These are phyloP conservation scores for Ostrea edulis DNA, from an alignment of 1,140 invertebrate genomes.

Conservation along the genomic window DNA sequence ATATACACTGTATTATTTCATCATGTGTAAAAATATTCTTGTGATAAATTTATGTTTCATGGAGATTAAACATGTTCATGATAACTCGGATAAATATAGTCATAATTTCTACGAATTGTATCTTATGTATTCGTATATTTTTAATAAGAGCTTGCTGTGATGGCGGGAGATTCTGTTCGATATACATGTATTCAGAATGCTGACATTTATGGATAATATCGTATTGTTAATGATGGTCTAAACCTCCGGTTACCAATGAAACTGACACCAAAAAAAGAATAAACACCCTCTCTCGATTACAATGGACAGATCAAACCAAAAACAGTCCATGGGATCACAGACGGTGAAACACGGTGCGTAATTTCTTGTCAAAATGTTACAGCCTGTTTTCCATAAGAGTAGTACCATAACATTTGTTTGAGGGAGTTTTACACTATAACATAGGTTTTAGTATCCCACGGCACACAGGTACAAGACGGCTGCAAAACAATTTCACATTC, in stretches of 20 bases:
- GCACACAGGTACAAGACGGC: background rate
- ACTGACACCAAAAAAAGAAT: background rate
- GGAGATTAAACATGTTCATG: no score
- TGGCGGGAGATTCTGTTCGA: no score
- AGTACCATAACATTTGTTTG: background rate
- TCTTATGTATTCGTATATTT: no score
- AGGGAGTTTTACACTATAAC: background rate
- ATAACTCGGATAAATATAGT: no score
- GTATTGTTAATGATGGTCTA: background rate
- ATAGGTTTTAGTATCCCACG: background rate
- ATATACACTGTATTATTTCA: no score
- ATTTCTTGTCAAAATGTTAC: background rate
- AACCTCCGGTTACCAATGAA: background rate
- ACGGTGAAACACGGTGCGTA: background rate
- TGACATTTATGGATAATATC: no score
- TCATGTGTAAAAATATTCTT: no score
- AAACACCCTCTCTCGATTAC: slow-evolving; percentile 19
- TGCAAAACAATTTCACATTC: background rate
- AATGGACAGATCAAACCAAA: background rate
- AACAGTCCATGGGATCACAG: background rate
- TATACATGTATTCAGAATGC: no score
- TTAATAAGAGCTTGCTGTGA: no score
- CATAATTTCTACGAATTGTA: no score
- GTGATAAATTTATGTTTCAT: no score
- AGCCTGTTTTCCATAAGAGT: background rate